Evolutionary conservation across 1,140 invertebrate genomes (phyloP).

Genomic region (Caenorhabditis briggsae): DNA sequence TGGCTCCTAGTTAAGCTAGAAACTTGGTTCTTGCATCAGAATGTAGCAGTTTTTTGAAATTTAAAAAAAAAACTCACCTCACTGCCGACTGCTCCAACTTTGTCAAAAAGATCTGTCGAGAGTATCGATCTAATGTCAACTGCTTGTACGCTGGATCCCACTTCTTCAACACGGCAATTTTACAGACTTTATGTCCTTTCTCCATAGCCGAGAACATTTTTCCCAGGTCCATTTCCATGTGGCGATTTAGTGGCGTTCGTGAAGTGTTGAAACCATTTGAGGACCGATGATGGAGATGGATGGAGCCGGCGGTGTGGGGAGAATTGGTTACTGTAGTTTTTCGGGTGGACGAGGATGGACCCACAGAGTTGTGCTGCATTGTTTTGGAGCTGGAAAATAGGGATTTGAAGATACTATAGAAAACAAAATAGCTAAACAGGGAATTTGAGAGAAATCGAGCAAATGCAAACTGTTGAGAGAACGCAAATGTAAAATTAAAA

Average conservation of each 20-base stretch:
- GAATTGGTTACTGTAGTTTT: neutral
- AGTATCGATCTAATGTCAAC: constrained; percentile 71
- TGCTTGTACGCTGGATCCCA: constrained; percentile 74
- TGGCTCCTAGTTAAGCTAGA: too few relatives aligned
- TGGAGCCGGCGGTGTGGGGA: neutral
- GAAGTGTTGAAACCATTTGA: neutral
- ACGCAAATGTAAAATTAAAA: too few relatives aligned
- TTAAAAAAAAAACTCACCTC: constrained; percentile 4
- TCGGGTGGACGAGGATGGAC: neutral
- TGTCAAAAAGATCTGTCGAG: constrained; percentile 71
- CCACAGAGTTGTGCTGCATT: constrained; percentile 36
- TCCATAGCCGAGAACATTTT: constrained; percentile 73
- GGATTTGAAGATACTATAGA: too few relatives aligned
- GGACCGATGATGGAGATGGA: constrained; percentile 28
- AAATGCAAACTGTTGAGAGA: too few relatives aligned
- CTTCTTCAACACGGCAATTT: constrained; percentile 73
- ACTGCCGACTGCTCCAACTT: constrained; percentile 64
- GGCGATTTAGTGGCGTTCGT: neutral
- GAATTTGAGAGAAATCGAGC: too few relatives aligned
- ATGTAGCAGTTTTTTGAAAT: too few relatives aligned
- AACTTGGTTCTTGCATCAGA: too few relatives aligned
- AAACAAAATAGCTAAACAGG: too few relatives aligned
- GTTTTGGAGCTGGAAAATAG: neutral
- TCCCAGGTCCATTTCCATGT: constrained; percentile 71
- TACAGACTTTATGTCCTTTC: constrained; percentile 73